A percentile compares a stretch with the other conserved stretches of the same genome.
Evolutionary conservation across 2,797 vertebrate genomes (phyloP).

Genomic region (Chromobotia macracanthus): DNA sequence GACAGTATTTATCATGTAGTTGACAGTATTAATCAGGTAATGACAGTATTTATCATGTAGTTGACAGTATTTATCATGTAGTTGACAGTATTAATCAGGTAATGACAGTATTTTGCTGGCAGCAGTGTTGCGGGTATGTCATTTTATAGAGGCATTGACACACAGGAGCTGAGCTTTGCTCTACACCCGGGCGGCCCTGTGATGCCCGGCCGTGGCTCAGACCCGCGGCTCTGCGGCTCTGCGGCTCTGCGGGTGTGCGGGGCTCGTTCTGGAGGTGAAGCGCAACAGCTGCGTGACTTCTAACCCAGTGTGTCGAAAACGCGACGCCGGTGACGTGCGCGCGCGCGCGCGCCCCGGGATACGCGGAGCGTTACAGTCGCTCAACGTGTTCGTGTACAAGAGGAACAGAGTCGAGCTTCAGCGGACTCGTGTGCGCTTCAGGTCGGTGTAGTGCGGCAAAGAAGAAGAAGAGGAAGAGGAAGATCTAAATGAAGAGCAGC

Average conservation of each 20-base stretch:
- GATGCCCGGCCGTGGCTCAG: conserved; percentile 43
- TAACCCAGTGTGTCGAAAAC: neutral
- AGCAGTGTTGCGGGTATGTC: no score
- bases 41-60: no score
- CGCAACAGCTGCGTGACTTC: conserved; percentile 10
- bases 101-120: no score
- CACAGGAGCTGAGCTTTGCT: no score
- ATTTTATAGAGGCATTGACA: no score
- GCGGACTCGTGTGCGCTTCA: neutral
- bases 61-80: no score
- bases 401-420: neutral
- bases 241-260: no score
- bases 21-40: no score
- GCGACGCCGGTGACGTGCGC: neutral
- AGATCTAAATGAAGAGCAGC: neutral
- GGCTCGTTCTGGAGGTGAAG: conserved; percentile 17
- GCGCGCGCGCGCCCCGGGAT: conserved; percentile 9
- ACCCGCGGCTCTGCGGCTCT: conserved; percentile 19
- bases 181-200: neutral
- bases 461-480: neutral
- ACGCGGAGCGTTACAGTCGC: neutral
- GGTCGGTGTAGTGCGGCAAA: neutral
- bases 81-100: no score
- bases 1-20: no score
- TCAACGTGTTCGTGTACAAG: conserved; percentile 13